Evolutionary conservation across 2,797 vertebrate species (phyloP), one percentile per base, ranked within the genome.

Genomic region (Epinephelus malabaricus): DNA sequence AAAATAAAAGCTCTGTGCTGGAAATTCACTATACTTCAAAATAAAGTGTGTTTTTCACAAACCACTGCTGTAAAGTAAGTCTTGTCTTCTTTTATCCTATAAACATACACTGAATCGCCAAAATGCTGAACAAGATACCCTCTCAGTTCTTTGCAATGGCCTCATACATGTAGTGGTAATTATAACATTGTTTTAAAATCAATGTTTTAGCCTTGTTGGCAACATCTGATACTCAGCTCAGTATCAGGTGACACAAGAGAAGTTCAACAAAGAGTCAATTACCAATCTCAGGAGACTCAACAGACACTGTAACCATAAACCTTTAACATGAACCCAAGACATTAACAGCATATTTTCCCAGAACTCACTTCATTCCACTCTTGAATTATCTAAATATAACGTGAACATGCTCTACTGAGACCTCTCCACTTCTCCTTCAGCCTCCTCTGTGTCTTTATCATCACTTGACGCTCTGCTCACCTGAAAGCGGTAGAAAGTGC

Each of bases 401-500:
- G 1, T 30, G 23, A 25, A 66, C 2, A 23, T 47, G 21, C 58
- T 23, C 9, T 50, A 11, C 15, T 51, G 23, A 51, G 23, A 45
- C 12, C 7, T 34, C 34, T 34, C 34, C 34, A 34, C 34, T 56
- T 30, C n/a, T 21, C 3, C 27, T n/a, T 8, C 7, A 15, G 9
- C 43, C 15, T 45, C 51, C 0, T 65, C n/a, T 2, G 10, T 23
- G n/a, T 38, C 18, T 2, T 34, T 15, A 3, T 17, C 15, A 38
- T 30, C 30, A 7, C 21, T 23, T 15, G 3, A n/a, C 21, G 11
- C 34, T 59, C 19, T 2, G 23, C 92, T 92, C 92, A 99, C 98
- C 97, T 99, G 98, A 86, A 99, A 99, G 82, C 98, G 97, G 87
- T 98, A 99, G 89, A 99, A 99, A 0, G 98, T 97, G 49, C 98